Evolutionary conservation across 2,797 vertebrate species (phyloP), one percentile per base, ranked within the genome.

Genomic region (Protosalanx chinensis): DNA sequence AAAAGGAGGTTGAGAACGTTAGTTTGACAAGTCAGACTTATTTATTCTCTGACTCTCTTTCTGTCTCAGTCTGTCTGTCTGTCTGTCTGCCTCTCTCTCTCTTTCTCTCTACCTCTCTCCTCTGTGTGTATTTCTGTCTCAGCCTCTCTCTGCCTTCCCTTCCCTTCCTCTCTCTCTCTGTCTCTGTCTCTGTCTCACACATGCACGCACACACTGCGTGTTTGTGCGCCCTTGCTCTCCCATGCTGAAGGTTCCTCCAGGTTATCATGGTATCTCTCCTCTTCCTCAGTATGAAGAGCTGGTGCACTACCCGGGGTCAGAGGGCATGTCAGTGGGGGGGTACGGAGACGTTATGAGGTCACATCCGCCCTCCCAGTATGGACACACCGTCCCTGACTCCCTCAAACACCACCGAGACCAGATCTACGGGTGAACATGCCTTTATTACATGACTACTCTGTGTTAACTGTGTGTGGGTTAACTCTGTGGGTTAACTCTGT

Each of bases 361-460:
- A 18, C 85, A 91, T 68, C 90, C 87, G 41, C 90, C 88, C 65
- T 86, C 85, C 18, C 91, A 93, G 74, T 93, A 92, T 1, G 89
- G 89, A 74, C 85, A 91, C 74, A 49, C 86, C 71, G 84, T 90
- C 72, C 91, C 92, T 1, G 93, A 93, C 83, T 91, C 91, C 67
- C 92, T 93, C 70, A 93, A 93, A 87, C 93, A 93, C 84, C 91
- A 93, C 88, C 89, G 92, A 73, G 92, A 93, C 85, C 92, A 89
- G 85, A 93, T 93, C 86, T 93, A 93, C 29, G 91, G 92, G 93
- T 94, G 46, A 87, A 89, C 67, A 15, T 6, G 33, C 3, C 33
- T 35, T 35, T 35, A 35, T 35, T 35, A 35, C 6, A 35, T 35
- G 33, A 35, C 2, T 35, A 35, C 33, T 35, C 33, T 35, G 33